Conservation (phyloP, 2,113 vertebrate species). For the Periophthalmus modestus region DNA sequence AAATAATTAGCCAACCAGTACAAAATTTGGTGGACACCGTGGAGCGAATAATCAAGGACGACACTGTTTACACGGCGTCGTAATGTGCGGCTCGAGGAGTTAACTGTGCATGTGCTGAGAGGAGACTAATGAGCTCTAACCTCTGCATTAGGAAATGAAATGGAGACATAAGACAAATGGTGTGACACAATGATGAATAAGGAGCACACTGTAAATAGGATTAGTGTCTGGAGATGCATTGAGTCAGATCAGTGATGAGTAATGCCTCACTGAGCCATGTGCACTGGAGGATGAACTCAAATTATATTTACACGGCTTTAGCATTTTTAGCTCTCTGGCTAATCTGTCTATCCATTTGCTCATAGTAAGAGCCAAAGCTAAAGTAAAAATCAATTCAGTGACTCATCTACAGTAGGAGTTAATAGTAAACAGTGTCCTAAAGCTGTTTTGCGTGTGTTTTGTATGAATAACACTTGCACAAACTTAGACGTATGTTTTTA, state of each 20-base stretch:
- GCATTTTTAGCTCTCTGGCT: slow-evolving; percentile 3
- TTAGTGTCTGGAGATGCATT: slow-evolving; percentile 13
- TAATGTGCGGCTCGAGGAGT: slow-evolving; percentile 5
- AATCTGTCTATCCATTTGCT: slow-evolving; percentile 4
- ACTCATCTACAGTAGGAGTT: neutral
- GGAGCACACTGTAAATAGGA: neutral
- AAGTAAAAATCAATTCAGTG: neutral
- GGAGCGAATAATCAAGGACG: too few relatives aligned
- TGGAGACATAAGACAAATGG: slow-evolving; percentile 20
- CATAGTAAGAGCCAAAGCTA: neutral
- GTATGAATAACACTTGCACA: too few relatives aligned
- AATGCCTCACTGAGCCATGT: neutral
- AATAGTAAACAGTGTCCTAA: neutral
- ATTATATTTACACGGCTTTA: slow-evolving; percentile 9
- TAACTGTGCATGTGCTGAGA: neutral
- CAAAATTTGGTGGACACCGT: too few relatives aligned
- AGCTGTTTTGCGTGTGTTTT: too few relatives aligned
- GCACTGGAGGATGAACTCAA: slow-evolving; percentile 2
- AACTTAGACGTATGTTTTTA: too few relatives aligned
- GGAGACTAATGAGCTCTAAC: slow-evolving; percentile 6
- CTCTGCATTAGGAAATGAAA: slow-evolving; percentile 15
- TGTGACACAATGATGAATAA: slow-evolving; percentile 6
- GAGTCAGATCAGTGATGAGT: neutral
- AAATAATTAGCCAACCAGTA: too few relatives aligned
- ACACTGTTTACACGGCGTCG: neutral